These are phyloP conservation scores for Steinernema scapterisci DNA, from an alignment of 2,888 invertebrate genomes.

Conservation along the genomic window DNA sequence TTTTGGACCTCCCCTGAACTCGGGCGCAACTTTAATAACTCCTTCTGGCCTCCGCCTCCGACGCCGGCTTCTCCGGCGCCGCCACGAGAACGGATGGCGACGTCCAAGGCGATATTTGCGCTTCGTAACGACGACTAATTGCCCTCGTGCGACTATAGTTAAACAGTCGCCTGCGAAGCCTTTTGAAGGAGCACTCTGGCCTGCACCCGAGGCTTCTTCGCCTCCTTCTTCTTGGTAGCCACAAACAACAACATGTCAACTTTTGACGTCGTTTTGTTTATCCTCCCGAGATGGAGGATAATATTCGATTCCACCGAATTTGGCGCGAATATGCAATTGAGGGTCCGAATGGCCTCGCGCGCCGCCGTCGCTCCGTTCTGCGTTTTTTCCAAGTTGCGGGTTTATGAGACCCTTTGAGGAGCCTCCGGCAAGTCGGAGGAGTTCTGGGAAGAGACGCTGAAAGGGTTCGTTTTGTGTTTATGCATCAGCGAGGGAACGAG, in stretches of 20 bases:
- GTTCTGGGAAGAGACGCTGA: neutral
- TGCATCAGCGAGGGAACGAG: neutral
- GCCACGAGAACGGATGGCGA: neutral
- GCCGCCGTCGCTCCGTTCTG: neutral
- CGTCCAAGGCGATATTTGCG: conserved; percentile 11
- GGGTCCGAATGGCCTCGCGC: neutral
- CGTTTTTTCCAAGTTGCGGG: neutral
- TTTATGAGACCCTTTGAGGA: neutral
- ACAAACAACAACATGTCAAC: conserved; percentile 27
- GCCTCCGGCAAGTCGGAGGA: neutral
- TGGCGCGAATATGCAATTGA: conserved; percentile 13
- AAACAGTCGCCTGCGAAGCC: neutral
- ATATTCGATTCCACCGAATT: conserved; percentile 9
- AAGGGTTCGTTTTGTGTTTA: neutral
- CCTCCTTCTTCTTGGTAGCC: neutral
- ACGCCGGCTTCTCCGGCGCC: neutral
- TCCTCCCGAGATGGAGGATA: neutral
- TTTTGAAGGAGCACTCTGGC: neutral
- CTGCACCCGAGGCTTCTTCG: neutral
- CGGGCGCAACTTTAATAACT: conserved; percentile 12
- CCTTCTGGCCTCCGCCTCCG: neutral
- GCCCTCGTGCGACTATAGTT: conserved; percentile 25
- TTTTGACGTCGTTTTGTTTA: conserved; percentile 32
- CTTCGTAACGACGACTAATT: conserved; percentile 9
- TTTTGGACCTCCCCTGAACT: conserved; percentile 7